Percentiles rank a stretch among this genome's conserved stretches.
These are phyloP conservation scores for Calliphora vicina DNA, from an alignment of 1,140 invertebrate genomes.

Conservation along the genomic window DNA sequence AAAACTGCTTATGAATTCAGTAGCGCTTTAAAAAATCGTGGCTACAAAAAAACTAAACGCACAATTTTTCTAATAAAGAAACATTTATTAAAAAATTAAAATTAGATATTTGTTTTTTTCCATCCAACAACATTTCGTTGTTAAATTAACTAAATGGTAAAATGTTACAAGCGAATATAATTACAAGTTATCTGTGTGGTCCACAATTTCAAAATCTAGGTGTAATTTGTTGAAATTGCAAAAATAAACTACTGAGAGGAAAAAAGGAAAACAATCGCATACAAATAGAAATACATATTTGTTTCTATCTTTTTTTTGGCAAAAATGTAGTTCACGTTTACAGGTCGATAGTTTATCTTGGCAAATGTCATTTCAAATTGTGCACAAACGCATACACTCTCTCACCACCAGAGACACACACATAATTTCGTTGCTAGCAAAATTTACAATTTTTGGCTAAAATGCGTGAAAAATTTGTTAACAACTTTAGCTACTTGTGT, in stretches of 20 bases:
- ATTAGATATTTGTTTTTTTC: neutral
- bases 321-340: constrained; percentile 25
- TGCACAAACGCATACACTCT: neutral
- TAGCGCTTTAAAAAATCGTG: neutral
- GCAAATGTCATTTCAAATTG: constrained; percentile 24
- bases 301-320: neutral
- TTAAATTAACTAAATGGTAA: neutral
- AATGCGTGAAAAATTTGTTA: constrained; percentile 28
- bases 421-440: too few relatives aligned
- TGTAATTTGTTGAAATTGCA: constrained; percentile 10
- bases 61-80: neutral
- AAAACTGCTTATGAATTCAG: neutral
- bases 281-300: neutral
- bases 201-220: neutral
- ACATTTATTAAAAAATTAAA: neutral
- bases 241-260: too few relatives aligned
- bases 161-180: neutral
- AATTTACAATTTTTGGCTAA: constrained; percentile 12
- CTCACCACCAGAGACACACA: too few relatives aligned
- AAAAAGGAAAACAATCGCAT: neutral
- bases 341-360: constrained; percentile 34
- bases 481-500: constrained; percentile 19
- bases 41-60: neutral
- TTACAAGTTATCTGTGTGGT: neutral
- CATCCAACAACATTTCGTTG: neutral